Base-by-base conservation (phyloP, 2,113 vertebrate species). In the Nannobrachium achirus region DNA sequence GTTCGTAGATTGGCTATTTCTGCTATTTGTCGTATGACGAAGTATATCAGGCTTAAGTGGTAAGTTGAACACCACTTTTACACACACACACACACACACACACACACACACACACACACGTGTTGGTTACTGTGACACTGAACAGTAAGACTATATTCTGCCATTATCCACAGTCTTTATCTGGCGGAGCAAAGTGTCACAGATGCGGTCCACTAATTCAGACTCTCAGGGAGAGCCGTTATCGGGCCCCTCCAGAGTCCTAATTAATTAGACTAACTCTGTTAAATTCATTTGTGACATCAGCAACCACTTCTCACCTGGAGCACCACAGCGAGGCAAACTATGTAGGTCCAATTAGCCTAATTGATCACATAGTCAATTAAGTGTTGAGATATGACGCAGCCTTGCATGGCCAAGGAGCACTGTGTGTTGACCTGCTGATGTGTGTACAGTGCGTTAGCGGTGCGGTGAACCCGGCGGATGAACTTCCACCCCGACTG, bases 251-350 rank as follows among this genome's bases (percentile, higher is more conserved):
- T 75, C 74, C 80, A 85, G 82, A 82, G 70, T 73, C 58, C 66
- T 84, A 84, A 86, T 91, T 89, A 89, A 90, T 90, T 88, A 87
- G 9, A 49, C 71, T 69, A 76, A 85, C 81, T 83, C 70, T 41
- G 76, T n/a, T 14, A 82, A 78, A 88, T 88, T 89, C 71, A 87
- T 87, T 88, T 81, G 81, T 79, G 83, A 87, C 77, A 81, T 72
- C 10, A 69, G 75, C 83, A 83, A 75, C 66, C 71, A 55, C 64
- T 80, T 87, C 79, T 90, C 84, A 91, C 86, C 83, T 87, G 80
- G 83, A 83, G 80, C 84, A 80, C 77, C 71, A 56, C 80, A 76
- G 81, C 69, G 73, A 78, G 82, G 72, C 71, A 74, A 33, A 62
- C 82, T 69, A 88, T 14, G 13, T 55, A 38, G 46, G 41, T 56